Evolutionary conservation across 2,797 vertebrate genomes (phyloP).

Genomic region (Acropternis orthonyx): DNA sequence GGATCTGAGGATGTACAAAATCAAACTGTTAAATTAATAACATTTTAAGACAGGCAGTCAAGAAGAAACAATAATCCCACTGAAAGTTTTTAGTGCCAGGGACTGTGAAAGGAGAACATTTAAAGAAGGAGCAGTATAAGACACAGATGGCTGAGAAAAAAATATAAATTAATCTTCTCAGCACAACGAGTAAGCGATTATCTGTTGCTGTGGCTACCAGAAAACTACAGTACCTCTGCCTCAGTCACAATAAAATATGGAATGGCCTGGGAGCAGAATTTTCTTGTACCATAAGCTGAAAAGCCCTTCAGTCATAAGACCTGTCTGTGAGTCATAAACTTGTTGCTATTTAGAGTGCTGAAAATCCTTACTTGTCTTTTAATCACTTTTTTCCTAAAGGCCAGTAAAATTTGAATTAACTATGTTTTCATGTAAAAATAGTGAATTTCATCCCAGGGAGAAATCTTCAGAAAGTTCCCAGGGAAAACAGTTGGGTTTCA

Average conservation of each 20-base stretch:
- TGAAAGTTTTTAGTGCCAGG: background rate
- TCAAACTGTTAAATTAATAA: background rate
- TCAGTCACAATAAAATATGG: background rate
- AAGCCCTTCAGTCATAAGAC: background rate
- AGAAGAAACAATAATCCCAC: background rate
- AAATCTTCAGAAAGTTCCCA: background rate
- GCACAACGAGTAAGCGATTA: background rate
- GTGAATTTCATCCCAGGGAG: background rate
- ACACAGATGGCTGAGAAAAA: background rate
- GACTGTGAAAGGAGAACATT: background rate
- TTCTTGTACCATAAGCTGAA: background rate
- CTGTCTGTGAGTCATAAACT: background rate
- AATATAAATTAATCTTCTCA: background rate
- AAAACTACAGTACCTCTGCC: background rate
- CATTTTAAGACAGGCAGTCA: background rate
- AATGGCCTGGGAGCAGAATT: background rate
- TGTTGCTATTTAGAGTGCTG: background rate
- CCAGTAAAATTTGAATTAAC: background rate
- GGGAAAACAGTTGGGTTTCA: background rate
- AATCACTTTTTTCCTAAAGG: background rate
- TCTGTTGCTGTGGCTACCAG: background rate
- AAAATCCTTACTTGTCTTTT: conserved; percentile 1
- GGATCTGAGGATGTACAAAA: background rate
- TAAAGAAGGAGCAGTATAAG: background rate
- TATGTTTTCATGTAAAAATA: background rate